Evolutionary conservation across 2,888 invertebrate genomes (phyloP).

Genomic region (Teleogryllus oceanicus): DNA sequence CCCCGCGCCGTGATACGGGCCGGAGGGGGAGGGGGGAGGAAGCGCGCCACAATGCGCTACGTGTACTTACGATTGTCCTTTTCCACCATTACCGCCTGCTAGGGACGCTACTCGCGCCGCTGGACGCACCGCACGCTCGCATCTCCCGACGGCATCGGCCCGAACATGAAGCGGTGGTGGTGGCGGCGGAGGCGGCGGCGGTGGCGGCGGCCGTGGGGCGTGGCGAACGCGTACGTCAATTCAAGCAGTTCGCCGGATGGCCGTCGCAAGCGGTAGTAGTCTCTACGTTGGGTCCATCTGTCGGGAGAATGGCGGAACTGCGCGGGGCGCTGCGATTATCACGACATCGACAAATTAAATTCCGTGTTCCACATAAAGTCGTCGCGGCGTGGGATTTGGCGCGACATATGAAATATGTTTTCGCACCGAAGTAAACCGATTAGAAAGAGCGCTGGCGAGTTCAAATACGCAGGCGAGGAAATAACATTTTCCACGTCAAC

Average conservation of each 20-base stretch:
- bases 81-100: neutral
- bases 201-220: slow-evolving; percentile 23
- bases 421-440: too few relatives aligned
- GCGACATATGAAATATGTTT: neutral
- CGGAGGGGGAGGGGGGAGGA: too few relatives aligned
- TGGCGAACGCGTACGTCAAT: neutral
- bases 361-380: neutral
- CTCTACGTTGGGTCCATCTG: neutral
- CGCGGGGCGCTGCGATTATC: neutral
- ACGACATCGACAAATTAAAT: neutral
- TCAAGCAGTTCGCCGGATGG: slow-evolving; percentile 1
- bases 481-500: too few relatives aligned
- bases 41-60: neutral
- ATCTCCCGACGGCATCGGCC: slow-evolving; percentile 3
- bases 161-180: neutral
- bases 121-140: neutral
- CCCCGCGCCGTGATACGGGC: neutral
- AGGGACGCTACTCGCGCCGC: neutral
- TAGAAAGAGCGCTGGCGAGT: too few relatives aligned
- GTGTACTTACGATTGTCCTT: neutral
- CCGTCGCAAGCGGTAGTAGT: neutral
- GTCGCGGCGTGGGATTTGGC: neutral
- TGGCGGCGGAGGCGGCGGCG: slow-evolving; percentile 9
- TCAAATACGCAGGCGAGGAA: too few relatives aligned
- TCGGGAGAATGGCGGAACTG: neutral